phyloP scores from a whole-genome alignment of 2,888 invertebrate genomes.

The Pseudococcus jackbeardsleyi region DNA sequence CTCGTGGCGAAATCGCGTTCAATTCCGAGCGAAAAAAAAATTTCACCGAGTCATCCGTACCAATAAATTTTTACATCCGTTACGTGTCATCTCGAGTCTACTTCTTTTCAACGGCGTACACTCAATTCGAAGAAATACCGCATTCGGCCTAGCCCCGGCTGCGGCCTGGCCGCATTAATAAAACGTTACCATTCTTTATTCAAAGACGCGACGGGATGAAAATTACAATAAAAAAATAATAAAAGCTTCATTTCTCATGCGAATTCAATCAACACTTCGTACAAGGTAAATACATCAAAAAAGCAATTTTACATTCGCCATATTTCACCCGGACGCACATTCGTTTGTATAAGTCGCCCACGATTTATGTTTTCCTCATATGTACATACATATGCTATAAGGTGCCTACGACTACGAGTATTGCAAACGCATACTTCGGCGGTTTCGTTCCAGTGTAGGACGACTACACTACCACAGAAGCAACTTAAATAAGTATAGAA shows the following conservation, averaged over 20 bases:
- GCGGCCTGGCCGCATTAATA: neutral
- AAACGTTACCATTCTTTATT: conserved; percentile 33
- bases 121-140: conserved; percentile 11
- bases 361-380: conserved; percentile 37
- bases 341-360: conserved; percentile 37
- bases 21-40: neutral
- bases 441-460: too few relatives aligned
- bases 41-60: neutral
- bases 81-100: neutral
- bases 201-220: neutral
- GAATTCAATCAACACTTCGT: conserved; percentile 40
- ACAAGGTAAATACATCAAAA: conserved; percentile 40
- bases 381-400: neutral
- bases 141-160: neutral
- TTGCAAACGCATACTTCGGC: too few relatives aligned
- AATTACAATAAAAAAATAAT: conserved; percentile 37
- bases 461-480: too few relatives aligned
- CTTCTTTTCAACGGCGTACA: neutral
- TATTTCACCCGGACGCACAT: conserved; percentile 15
- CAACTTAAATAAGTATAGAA: too few relatives aligned
- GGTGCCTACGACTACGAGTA: neutral
- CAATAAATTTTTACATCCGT: conserved; percentile 26
- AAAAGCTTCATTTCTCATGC: conserved; percentile 40
- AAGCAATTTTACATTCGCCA: conserved; percentile 37
- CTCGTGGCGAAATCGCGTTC: conserved; percentile 7